These are phyloP conservation scores for Choloepus didactylus DNA, from an alignment of 2,797 vertebrate genomes.

Conservation along the genomic window DNA sequence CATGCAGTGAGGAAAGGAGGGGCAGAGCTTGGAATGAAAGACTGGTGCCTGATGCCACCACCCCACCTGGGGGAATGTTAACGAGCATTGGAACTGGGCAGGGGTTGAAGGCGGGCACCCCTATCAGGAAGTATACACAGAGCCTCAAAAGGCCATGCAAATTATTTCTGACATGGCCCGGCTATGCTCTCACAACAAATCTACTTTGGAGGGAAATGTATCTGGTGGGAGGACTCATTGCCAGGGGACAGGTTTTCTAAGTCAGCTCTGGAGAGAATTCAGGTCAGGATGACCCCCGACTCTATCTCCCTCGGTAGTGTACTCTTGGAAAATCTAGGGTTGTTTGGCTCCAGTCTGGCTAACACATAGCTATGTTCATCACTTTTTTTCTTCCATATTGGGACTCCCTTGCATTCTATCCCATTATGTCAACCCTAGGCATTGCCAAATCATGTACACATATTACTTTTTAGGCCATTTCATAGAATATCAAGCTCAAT, in stretches of 20 bases:
- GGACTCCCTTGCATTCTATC: not conserved
- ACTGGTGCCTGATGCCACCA: not conserved
- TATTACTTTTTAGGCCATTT: not conserved
- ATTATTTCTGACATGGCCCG: not conserved
- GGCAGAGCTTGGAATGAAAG: not conserved
- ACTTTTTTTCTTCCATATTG: slow-evolving; percentile 8
- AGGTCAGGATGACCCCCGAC: slow-evolving; percentile 30
- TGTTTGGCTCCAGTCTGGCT: not conserved
- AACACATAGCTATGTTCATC: not conserved
- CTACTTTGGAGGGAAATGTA: not conserved
- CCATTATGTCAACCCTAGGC: not conserved
- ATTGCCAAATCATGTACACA: slow-evolving; percentile 1
- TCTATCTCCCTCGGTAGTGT: not conserved
- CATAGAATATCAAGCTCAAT: not conserved
- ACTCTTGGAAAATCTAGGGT: not conserved
- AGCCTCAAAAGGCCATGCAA: not conserved
- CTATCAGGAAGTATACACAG: not conserved
- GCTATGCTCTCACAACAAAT: not conserved
- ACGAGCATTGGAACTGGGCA: rapidly evolving
- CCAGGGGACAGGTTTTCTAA: slow-evolving; percentile 36
- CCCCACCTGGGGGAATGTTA: not conserved
- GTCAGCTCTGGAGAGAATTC: slow-evolving; percentile 22
- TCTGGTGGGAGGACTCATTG: not conserved
- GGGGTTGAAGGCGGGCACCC: not conserved
- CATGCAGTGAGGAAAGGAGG: not conserved